Evolutionary conservation across 2,113 vertebrate genomes (phyloP).

Genomic region (Hypanus sabinus): DNA sequence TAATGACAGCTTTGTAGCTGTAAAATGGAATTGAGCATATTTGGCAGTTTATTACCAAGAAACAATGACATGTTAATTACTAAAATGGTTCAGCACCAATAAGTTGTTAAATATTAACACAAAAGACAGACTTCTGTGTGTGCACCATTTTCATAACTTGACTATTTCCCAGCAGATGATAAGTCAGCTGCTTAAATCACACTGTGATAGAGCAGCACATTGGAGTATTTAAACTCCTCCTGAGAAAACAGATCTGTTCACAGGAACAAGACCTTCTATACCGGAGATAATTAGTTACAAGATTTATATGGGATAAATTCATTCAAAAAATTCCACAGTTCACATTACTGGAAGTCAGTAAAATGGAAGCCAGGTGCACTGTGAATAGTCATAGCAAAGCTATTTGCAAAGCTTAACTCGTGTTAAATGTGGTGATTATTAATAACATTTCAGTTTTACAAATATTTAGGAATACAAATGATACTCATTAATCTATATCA

Average conservation of each 20-base stretch:
- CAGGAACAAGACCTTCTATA: not conserved
- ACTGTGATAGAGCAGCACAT: not conserved
- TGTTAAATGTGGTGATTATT: not conserved
- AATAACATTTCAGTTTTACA: not conserved
- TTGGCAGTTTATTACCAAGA: not conserved
- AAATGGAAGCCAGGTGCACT: slow-evolving; percentile 12
- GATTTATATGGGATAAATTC: not conserved
- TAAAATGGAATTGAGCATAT: not conserved
- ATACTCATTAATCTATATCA: not conserved
- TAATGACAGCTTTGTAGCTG: not conserved
- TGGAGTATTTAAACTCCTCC: not conserved
- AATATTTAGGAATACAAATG: not conserved
- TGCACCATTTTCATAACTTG: slow-evolving; percentile 25
- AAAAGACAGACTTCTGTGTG: not conserved
- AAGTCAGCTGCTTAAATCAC: not conserved
- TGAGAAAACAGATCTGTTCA: not conserved
- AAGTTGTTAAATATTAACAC: slow-evolving; percentile 17
- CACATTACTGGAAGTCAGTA: not conserved
- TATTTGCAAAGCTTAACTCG: not conserved
- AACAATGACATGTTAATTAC: not conserved
- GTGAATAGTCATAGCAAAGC: not conserved
- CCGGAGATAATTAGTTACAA: not conserved
- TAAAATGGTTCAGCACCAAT: slow-evolving; percentile 21
- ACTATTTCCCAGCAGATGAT: slow-evolving; percentile 20
- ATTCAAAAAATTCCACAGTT: slow-evolving; percentile 3